Evolutionary conservation across 92 coral and sea anemone genomes (phyloP), one percentile per base, ranked within the genome.

Genomic region (Heteractis magnifica): DNA sequence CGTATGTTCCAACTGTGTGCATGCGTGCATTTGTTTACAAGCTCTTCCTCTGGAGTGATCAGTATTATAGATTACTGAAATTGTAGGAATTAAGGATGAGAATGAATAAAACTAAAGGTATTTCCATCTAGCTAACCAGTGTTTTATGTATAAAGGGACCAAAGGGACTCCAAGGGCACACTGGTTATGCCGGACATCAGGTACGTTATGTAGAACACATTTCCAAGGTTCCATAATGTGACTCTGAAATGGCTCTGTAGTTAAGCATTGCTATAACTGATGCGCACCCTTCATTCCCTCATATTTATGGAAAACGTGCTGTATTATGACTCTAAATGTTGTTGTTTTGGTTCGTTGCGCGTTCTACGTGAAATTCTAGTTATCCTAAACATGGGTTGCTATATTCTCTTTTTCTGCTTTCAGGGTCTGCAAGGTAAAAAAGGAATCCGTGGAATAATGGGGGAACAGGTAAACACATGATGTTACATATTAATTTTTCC

Each of bases 121-220:
- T 0, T n/a, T 51, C 23, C 15, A 68, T 19, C 11, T 13, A 9
- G 11, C 48, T 48, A n/a, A 52, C 77, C 6, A 6, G 55, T 81
- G 21, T 48, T 82, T 19, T 58, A 80, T 77, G 60, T 20, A n/a
- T 15, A 16, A 49, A 93, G 97, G 97, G 97, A 12, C 77, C 77
- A n/a, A 79, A 23, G 68, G 97, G 97, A 18, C 86, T 87, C 3
- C 65, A 82, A 75, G 97, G 97, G 65, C 88, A 75, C 62, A 86
- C 83, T 76, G 97, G 97, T 56, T 82, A 85, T 85, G 88, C 84
- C 75, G 97, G 97, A 52, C 91, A 90, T 60, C 87, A 81, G 83
- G 93, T 90, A 85, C 10, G 84, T 86, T 13, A 18, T 13, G 20
- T 62, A 18, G 21, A 55, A 13, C 10, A 9, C 4, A 55, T 55